Percentiles rank a stretch among this genome's conserved stretches.
These are phyloP conservation scores for Sebastes itinus DNA, from an alignment of 2,797 vertebrate genomes.

Conservation along the genomic window DNA sequence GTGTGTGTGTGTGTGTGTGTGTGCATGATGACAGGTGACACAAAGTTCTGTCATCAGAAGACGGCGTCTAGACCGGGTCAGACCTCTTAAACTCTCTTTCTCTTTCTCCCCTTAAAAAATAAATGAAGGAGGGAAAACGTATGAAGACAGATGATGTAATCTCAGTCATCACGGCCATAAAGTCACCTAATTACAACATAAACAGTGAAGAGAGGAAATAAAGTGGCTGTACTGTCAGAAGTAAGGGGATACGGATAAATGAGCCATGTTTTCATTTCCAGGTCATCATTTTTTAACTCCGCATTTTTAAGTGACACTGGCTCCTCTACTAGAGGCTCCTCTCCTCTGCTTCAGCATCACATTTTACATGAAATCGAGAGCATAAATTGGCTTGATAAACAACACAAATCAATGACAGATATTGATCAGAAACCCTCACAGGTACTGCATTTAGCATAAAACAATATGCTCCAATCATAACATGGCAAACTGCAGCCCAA, in stretches of 20 bases:
- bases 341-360: background rate
- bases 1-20: background rate
- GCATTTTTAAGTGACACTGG: background rate
- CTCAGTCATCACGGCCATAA: constrained; percentile 64
- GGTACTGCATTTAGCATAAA: no score
- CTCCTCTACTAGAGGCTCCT: background rate
- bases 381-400: background rate
- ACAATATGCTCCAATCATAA: no score
- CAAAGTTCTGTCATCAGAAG: constrained; percentile 52
- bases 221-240: constrained; percentile 27
- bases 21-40: constrained; percentile 54
- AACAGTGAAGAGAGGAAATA: constrained; percentile 41
- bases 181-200: constrained; percentile 59
- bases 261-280: constrained; percentile 19
- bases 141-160: constrained; percentile 53
- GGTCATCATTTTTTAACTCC: constrained; percentile 3
- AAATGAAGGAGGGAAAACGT: constrained; percentile 47
- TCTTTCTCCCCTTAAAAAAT: constrained; percentile 40
- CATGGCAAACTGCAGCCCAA: no score
- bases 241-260: constrained; percentile 8
- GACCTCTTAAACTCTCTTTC: constrained; percentile 36
- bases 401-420: no score
- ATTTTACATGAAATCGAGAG: background rate
- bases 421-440: no score
- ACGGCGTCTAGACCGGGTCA: constrained; percentile 32